Conservation (phyloP, 2,113 vertebrate genomes). For the Corythornis cristatus region DNA sequence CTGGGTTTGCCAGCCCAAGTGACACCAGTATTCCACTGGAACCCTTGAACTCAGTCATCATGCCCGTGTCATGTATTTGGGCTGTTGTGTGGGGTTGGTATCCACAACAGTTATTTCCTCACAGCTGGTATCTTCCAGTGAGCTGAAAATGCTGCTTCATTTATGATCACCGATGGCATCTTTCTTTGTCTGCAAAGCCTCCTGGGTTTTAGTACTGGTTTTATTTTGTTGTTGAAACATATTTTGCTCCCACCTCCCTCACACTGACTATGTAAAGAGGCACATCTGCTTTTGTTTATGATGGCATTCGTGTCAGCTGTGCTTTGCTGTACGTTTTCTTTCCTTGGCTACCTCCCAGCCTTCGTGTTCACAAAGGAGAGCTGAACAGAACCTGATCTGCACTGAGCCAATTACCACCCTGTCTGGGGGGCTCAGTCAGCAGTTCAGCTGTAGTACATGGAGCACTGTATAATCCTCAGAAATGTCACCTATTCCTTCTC, state of each 20-base stretch:
- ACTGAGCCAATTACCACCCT: not conserved
- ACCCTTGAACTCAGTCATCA: not conserved
- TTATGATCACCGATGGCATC: not conserved
- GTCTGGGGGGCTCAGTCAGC: not conserved
- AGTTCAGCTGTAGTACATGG: not conserved
- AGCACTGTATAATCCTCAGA: not conserved
- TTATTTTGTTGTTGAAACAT: not conserved
- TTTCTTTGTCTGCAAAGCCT: not conserved
- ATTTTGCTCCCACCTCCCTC: not conserved
- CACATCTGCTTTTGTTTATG: constrained; percentile 44
- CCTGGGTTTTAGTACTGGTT: not conserved
- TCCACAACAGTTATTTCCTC: not conserved
- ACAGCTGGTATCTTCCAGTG: not conserved
- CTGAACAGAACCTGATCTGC: not conserved
- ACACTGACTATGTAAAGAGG: not conserved
- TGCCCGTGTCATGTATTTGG: not conserved
- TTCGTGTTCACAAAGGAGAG: not conserved
- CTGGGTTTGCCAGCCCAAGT: not conserved
- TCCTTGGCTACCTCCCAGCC: not conserved
- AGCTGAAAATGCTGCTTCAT: not conserved
- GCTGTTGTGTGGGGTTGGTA: not conserved
- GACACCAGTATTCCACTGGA: not conserved
- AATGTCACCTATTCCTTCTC: constrained; percentile 4
- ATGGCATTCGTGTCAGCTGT: not conserved
- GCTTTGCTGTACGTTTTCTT: constrained; percentile 19